Evolutionary conservation across 2,888 invertebrate genomes (phyloP).

Genomic region (Synergus gifuensis): DNA sequence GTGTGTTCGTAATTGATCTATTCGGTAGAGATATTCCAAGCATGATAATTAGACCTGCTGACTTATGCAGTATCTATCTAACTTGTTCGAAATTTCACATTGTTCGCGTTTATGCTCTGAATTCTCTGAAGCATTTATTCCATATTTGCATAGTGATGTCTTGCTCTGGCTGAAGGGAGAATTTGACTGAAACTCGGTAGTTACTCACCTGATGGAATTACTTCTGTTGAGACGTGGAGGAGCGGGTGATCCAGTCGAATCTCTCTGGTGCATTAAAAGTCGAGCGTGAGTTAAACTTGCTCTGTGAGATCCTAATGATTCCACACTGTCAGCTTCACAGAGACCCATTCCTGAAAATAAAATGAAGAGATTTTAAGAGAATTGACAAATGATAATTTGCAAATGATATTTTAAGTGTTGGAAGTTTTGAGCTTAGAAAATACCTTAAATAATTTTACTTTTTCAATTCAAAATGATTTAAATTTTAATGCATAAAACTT

Average conservation of each 20-base stretch:
- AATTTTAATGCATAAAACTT: no score
- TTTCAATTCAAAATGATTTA: no score
- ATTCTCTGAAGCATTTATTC: slow-evolving; percentile 13
- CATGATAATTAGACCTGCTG: neutral
- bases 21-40: slow-evolving; percentile 42
- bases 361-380: neutral
- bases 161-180: neutral
- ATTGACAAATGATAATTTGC: neutral
- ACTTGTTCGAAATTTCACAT: slow-evolving; percentile 1
- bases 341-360: slow-evolving; percentile 77
- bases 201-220: slow-evolving; percentile 92
- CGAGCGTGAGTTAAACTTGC: slow-evolving; percentile 87
- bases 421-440: no score
- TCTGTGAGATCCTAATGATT: slow-evolving; percentile 87
- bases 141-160: slow-evolving; percentile 5
- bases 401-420: no score
- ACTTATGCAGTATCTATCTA: slow-evolving; percentile 21
- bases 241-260: slow-evolving; percentile 81
- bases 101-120: neutral
- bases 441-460: no score
- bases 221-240: slow-evolving; percentile 90
- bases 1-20: slow-evolving; percentile 54
- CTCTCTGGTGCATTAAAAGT: slow-evolving; percentile 81
- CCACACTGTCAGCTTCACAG: slow-evolving; percentile 95
- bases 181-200: neutral